phyloP scores from a whole-genome alignment of 2,888 invertebrate species.

The Epinotia bilunana region DNA sequence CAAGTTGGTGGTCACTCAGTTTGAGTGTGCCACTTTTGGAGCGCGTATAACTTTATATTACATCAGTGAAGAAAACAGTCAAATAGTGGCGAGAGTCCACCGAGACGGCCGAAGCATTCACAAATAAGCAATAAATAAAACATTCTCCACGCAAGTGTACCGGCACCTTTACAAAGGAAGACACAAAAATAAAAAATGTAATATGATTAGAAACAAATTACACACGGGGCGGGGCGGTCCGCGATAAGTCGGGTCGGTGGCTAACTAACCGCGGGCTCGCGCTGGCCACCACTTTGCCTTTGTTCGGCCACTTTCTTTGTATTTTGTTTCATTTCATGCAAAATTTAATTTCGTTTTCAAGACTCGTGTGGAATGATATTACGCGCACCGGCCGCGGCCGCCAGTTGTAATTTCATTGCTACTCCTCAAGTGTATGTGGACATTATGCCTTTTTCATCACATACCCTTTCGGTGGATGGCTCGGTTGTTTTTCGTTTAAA shows the following conservation, averaged over 20 bases:
- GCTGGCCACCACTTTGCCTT: constrained; percentile 73
- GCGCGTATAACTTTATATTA: too few relatives aligned
- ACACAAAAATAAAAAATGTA: constrained; percentile 71
- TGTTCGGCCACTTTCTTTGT: constrained; percentile 82
- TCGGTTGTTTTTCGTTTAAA: constrained; percentile 76
- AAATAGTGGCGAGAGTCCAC: too few relatives aligned
- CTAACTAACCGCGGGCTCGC: constrained; percentile 74
- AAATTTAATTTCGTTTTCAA: constrained; percentile 85
- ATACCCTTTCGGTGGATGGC: constrained; percentile 80
- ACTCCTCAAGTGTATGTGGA: constrained; percentile 83
- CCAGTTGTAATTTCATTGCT: constrained; percentile 78
- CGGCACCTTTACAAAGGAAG: constrained; percentile 48
- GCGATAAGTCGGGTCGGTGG: constrained; percentile 57
- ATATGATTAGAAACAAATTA: constrained; percentile 82
- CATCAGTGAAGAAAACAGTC: too few relatives aligned
- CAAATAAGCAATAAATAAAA: constrained; percentile 49
- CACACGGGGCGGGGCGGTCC: constrained; percentile 60
- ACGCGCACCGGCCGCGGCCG: constrained; percentile 73
- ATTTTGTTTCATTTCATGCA: constrained; percentile 83
- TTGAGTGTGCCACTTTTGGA: too few relatives aligned
- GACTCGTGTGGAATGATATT: constrained; percentile 84
- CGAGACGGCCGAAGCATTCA: neutral
- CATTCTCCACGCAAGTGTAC: constrained; percentile 49
- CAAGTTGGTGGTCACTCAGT: too few relatives aligned
- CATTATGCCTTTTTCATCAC: constrained; percentile 83